phyloP scores from a whole-genome alignment of 2,888 invertebrate species.

The Oligia strigilis region DNA sequence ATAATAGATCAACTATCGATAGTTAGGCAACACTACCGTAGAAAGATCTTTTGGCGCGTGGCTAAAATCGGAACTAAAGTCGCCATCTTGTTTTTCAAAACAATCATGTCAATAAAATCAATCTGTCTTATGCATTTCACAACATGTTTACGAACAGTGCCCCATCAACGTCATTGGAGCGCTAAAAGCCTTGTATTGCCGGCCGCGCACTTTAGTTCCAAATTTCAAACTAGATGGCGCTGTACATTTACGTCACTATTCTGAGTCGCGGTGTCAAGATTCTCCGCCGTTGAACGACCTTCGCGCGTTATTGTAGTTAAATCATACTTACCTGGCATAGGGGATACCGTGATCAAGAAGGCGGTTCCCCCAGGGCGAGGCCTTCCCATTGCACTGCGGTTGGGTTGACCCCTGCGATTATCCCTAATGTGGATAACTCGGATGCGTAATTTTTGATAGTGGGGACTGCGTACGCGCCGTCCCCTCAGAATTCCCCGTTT shows the following conservation, averaged over 20 bases:
- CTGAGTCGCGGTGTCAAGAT: slow-evolving; percentile 39
- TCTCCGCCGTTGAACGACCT: slow-evolving; percentile 15
- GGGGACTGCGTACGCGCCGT: slow-evolving; percentile 63
- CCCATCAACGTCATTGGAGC: background rate
- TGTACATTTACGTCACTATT: slow-evolving; percentile 21
- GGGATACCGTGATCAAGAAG: slow-evolving; percentile 37
- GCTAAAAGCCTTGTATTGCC: background rate
- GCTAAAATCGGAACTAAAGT: background rate
- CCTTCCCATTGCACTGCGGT: slow-evolving; percentile 37
- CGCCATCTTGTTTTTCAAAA: background rate
- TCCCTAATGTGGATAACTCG: slow-evolving; percentile 47
- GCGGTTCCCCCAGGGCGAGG: slow-evolving; percentile 43
- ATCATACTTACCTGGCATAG: slow-evolving; percentile 28
- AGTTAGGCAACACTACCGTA: background rate
- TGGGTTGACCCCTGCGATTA: slow-evolving; percentile 63
- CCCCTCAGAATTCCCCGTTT: slow-evolving; percentile 13
- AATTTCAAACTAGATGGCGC: slow-evolving; percentile 18
- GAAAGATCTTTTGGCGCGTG: background rate
- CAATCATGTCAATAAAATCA: background rate
- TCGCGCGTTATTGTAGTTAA: background rate
- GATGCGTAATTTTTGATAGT: slow-evolving; percentile 44
- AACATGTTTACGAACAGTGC: background rate
- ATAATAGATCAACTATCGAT: too few species aligned
- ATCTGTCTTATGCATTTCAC: background rate
- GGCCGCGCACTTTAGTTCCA: background rate